Evolutionary conservation across 1,140 invertebrate species (phyloP), one percentile per base, ranked within the genome.

Genomic region (Rhopalosiphum padi): DNA sequence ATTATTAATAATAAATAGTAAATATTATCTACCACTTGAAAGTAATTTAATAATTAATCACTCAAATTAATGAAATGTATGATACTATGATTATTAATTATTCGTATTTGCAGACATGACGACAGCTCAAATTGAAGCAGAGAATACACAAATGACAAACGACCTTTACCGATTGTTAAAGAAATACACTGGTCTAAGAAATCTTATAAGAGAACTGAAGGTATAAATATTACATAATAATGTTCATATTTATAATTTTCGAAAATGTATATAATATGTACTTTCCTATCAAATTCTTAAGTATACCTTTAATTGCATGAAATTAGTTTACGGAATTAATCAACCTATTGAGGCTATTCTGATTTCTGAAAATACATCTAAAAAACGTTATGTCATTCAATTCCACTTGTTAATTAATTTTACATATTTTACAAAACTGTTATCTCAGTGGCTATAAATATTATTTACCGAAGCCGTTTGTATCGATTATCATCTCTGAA

Each of bases 111-210:
- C 96, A 98, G 98, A 97, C 95, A 98, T 98, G 97, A 98, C 97
- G 93, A 98, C 97, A 82, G 97, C 97, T n/a, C 98, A 98, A 95
- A 98, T 99, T 94, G 97, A 98, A 95, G 96, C 97, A 21, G 98
- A 99, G 95, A 99, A 99, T 95, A 98, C 98, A n/a, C 98, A 98
- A 95, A 97, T 99, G 96, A 98, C 98, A 94, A 99, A 98, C 95
- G 98, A 99, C 95, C 96, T 99, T 87, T 99, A 99, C 95, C 96
- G 98, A 94, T 96, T 98, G 90, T 95, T 99, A 90, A 99, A 98
- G 95, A 98, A 98, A 95, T 99, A 99, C 95, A 97, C 97, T 11
- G 98, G 98, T 85, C 95, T 99, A 87, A 96, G 98, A 95, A 98
- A 98, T 95, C 96, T 98, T 94, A 98, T 99, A 94, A 96, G 97